Evolutionary conservation across 2,888 invertebrate genomes (phyloP).

Genomic region (Spodoptera exigua): DNA sequence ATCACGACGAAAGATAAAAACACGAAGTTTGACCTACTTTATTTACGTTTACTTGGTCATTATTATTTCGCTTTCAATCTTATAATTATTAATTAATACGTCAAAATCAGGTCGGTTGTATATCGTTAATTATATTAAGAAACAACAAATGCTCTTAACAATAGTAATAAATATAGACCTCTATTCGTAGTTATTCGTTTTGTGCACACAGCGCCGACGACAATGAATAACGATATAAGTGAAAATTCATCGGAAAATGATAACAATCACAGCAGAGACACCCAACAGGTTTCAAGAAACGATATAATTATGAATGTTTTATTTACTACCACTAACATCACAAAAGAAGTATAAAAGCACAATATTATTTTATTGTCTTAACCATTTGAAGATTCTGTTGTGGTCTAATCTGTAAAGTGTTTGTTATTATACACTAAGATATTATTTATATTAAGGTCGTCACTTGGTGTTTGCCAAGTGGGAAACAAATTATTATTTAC

Average conservation of each 20-base stretch:
- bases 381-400: conserved; percentile 25
- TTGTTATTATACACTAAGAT: neutral
- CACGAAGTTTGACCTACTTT: too few relatives aligned
- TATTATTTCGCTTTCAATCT: too few relatives aligned
- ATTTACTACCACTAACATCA: conserved; percentile 49
- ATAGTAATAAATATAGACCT: conserved; percentile 10
- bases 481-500: too few relatives aligned
- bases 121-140: neutral
- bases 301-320: conserved; percentile 39
- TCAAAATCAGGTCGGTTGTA: conserved; percentile 32
- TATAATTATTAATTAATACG: too few relatives aligned
- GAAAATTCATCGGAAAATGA: conserved; percentile 67
- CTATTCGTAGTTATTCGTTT: neutral
- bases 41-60: too few relatives aligned
- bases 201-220: conserved; percentile 30
- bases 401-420: conserved; percentile 18
- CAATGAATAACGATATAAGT: conserved; percentile 68
- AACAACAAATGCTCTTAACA: neutral
- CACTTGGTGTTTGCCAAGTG: too few relatives aligned
- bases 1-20: too few relatives aligned
- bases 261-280: conserved; percentile 66
- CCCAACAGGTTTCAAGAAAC: conserved; percentile 71
- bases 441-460: too few relatives aligned
- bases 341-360: conserved; percentile 37
- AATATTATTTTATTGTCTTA: conserved; percentile 6